Evolutionary conservation across 2,113 vertebrate species (phyloP), one percentile per base, ranked within the genome.

Genomic region (Cryptotis parvus): DNA sequence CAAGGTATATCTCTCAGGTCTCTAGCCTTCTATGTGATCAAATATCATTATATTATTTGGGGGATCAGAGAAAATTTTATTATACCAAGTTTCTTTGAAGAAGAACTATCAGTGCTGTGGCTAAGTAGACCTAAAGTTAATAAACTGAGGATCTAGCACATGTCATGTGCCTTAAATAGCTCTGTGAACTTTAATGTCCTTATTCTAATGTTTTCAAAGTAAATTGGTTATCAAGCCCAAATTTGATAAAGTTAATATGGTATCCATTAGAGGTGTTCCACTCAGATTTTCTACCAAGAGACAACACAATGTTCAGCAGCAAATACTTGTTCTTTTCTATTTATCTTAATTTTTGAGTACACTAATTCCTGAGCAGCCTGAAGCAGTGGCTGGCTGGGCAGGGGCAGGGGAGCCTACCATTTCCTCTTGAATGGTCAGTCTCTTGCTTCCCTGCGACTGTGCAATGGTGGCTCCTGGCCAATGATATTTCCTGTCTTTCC

Each of bases 151-250:
- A 58, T 69, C 68, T 83, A 52, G 49, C 75, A 84, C 5, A n/a
- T 84, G 68, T 5, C 63, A 6, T 52, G n/a, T 81, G 75, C 31
- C 70, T 79, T 61, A 84, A 81, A 76, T 33, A 66, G 35, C 52
- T 33, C 35, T 79, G 49, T 78, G 33, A 90, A 74, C 33, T 87
- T 84, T n/a, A 45, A 29, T 49, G 87, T 52, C 85, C 85, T 73
- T 73, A 78, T 79, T 73, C 20, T 58, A 3, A 58, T 58, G 55
- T 58, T 84, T 39, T 52, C 45, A 10, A 78, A 78, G 52, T 65
- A 55, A 24, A 22, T n/a, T 31, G n/a, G 61, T 16, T 81, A n/a
- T n/a, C n/a, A n/a, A n/a, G n/a, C n/a, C n/a, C n/a, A n/a, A n/a
- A n/a, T 58, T 81, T 9, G 43, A 66, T 52, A 18, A n/a, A 33